Percentiles rank a stretch among this genome's conserved stretches.
Evolutionary conservation across 1,140 invertebrate genomes (phyloP).

Genomic region (Drosophila leontia): DNA sequence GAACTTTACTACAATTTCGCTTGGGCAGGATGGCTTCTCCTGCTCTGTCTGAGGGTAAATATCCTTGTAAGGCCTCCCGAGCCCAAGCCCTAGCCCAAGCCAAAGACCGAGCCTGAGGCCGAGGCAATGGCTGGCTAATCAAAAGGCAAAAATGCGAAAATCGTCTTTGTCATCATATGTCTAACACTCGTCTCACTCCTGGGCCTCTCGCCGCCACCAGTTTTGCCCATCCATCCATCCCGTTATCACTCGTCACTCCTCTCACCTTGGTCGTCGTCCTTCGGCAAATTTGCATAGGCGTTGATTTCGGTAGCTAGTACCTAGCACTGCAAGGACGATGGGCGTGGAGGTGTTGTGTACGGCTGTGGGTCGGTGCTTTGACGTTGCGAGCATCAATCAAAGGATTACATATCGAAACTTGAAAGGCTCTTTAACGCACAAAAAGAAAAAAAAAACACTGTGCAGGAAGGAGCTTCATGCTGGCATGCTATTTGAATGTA

Average conservation of each 20-base stretch:
- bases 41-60: neutral
- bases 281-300: slow-evolving; percentile 74
- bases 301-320: slow-evolving; percentile 64
- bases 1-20: slow-evolving; percentile 65
- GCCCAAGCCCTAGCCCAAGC: slow-evolving; percentile 1
- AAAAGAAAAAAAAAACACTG: slow-evolving; percentile 39
- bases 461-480: slow-evolving; percentile 4
- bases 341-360: slow-evolving; percentile 40
- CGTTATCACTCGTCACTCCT: slow-evolving; percentile 30
- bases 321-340: slow-evolving; percentile 34
- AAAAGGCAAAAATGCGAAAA: slow-evolving; percentile 79
- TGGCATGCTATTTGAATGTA: slow-evolving; percentile 74
- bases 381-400: slow-evolving; percentile 74
- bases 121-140: slow-evolving; percentile 58
- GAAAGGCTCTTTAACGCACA: slow-evolving; percentile 68
- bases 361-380: slow-evolving; percentile 47
- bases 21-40: neutral
- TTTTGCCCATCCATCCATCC: slow-evolving; percentile 21
- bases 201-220: slow-evolving; percentile 9
- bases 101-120: neutral
- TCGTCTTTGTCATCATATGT: slow-evolving; percentile 82
- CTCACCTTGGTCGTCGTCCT: slow-evolving; percentile 32
- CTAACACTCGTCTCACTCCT: slow-evolving; percentile 55
- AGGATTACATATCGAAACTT: slow-evolving; percentile 81
- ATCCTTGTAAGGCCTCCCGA: slow-evolving; percentile 26